Evolutionary conservation across 1,140 invertebrate species (phyloP).

Genomic region (Drosophila oshimai): DNA sequence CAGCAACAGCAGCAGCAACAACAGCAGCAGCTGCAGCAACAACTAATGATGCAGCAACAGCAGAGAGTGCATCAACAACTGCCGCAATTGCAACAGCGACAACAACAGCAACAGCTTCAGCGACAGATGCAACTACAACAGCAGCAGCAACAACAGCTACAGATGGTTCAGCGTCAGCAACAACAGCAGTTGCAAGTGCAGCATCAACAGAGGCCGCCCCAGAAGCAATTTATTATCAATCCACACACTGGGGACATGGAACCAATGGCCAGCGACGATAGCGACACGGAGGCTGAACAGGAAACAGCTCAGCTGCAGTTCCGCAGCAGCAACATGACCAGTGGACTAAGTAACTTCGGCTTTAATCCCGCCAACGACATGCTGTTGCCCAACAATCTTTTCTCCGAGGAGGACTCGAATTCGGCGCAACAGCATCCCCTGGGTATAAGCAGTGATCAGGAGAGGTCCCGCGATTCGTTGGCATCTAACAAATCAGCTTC

Average conservation of each 20-base stretch:
- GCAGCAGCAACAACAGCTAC: slow-evolving; percentile 25
- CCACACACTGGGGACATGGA: slow-evolving; percentile 93
- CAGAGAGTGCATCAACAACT: slow-evolving; percentile 49
- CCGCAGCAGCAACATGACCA: slow-evolving; percentile 39
- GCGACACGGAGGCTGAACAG: slow-evolving; percentile 82
- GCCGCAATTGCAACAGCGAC: slow-evolving; percentile 26
- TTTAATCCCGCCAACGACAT: slow-evolving; percentile 83
- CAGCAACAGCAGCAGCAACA: slow-evolving; percentile 36
- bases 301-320: slow-evolving; percentile 66
- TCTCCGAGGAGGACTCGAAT: slow-evolving; percentile 84
- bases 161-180: slow-evolving; percentile 20
- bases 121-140: slow-evolving; percentile 31
- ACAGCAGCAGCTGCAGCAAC: slow-evolving; percentile 32
- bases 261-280: slow-evolving; percentile 88
- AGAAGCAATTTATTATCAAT: slow-evolving; percentile 92
- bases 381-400: slow-evolving; percentile 85
- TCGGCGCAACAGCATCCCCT: slow-evolving; percentile 71
- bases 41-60: slow-evolving; percentile 36
- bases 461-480: slow-evolving; percentile 73
- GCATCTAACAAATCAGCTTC: slow-evolving; percentile 78
- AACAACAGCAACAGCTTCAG: slow-evolving; percentile 34
- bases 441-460: slow-evolving; percentile 84
- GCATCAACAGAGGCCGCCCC: slow-evolving; percentile 74
- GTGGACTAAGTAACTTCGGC: slow-evolving; percentile 62
- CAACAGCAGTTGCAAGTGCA: slow-evolving; percentile 44